A percentile compares a stretch with the other conserved stretches of the same genome.
Conservation (phyloP, 2,797 vertebrate genomes). For the Calcarius lapponicus region DNA sequence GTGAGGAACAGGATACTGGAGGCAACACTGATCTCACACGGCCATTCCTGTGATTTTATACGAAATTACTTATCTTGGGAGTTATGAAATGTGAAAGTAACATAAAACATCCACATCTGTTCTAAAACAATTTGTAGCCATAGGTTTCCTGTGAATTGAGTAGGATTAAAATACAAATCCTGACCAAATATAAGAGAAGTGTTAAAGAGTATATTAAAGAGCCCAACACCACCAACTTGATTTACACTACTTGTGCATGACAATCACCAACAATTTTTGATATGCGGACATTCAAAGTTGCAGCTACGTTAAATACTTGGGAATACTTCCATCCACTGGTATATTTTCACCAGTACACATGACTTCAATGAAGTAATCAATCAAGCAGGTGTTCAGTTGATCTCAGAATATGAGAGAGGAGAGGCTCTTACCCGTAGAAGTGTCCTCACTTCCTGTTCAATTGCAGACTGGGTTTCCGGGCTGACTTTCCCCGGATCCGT, state of each 20-base stretch:
- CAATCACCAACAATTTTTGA: background rate
- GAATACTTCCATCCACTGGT: background rate
- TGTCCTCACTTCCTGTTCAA: slow-evolving; percentile 91
- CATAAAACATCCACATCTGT: background rate
- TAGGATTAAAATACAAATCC: background rate
- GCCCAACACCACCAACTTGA: background rate
- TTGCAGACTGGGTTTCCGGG: slow-evolving; percentile 94
- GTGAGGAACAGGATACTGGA: background rate
- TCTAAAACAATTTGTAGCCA: background rate
- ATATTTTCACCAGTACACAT: background rate
- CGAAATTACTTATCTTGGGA: background rate
- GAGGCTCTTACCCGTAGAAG: slow-evolving; percentile 85
- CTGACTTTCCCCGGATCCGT: slow-evolving; percentile 89
- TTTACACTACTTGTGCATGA: background rate
- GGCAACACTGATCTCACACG: fast-evolving
- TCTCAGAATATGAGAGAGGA: background rate
- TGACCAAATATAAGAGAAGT: background rate
- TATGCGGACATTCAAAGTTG: background rate
- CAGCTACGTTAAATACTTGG: background rate
- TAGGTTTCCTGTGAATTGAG: background rate
- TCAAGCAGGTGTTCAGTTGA: background rate
- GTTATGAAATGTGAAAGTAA: background rate
- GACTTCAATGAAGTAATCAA: background rate
- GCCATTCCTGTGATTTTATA: background rate
- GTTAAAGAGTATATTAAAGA: background rate